Evolutionary conservation across 1,140 invertebrate genomes (phyloP), one percentile per base, ranked within the genome.

Genomic region (Hyles vespertilio): DNA sequence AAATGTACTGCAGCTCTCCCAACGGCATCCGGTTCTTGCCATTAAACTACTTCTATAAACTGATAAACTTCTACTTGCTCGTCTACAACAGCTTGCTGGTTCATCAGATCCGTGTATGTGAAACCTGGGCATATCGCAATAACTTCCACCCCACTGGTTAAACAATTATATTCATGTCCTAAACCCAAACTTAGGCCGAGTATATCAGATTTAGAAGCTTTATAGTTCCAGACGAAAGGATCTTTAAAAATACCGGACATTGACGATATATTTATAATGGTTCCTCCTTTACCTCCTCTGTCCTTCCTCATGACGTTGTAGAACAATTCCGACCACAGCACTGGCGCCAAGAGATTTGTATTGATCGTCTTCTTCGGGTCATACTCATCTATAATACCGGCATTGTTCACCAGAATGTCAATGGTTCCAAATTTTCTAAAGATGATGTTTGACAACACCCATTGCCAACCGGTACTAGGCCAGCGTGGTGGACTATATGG

Each of bases 361-460:
- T 22, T 22, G 3, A 50, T 22, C 22, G 48, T 22, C 2, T 6
- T 1, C 32, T 22, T 22, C 4, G 48, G 48, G 32, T 9, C 22
- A 50, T 7, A 4, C 32, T 50, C 48, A 5, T 50, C 8, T 11
- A 32, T 32, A 50, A 50, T 32, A 32, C 48, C 48, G 9, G 48
- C 48, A 50, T 50, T 22, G 8, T 58, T 58, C 5, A 58, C 49
- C 9, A 58, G 44, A 33, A 55, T 33, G 32, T 55, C 53, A 8
- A 55, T 22, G 33, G 3, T 6, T 46, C 32, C 44, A 55, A 46
- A 55, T 33, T 3, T 32, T 2, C 32, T 10, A 22, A 46, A 44
- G 89, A 49, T 62, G 2, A 12, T 32, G 5, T 48, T 10, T 33
- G 10, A 48, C 34, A 57, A 40, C 8, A 40, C 2, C 36, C 36